Percentiles rank a stretch among this genome's conserved stretches.
These are phyloP conservation scores for Gonocerus acuteangulatus DNA, from an alignment of 2,888 invertebrate species.

Conservation along the genomic window DNA sequence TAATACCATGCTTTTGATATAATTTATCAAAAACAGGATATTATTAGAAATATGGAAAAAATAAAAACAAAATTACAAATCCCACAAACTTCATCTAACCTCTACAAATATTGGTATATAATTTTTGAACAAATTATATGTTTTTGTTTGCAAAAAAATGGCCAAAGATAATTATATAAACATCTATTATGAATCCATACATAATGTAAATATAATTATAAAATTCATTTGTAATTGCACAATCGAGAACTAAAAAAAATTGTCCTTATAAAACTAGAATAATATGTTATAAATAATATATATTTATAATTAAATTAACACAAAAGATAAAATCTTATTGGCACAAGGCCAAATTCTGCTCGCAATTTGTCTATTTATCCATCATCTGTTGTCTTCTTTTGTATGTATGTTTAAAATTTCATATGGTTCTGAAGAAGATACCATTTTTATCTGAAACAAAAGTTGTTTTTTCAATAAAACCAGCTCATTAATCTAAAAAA, in stretches of 20 bases:
- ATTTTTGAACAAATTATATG: not conserved
- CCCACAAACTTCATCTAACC: constrained; percentile 10
- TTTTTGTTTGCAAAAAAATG: too few relatives aligned
- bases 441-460: constrained; percentile 6
- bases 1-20: not conserved
- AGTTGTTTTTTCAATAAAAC: too few relatives aligned
- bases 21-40: too few relatives aligned
- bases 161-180: not conserved
- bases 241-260: constrained; percentile 8
- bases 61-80: constrained; percentile 2
- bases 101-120: constrained; percentile 20
- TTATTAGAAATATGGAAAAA: constrained; percentile 8
- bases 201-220: not conserved
- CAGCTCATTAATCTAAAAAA: too few relatives aligned
- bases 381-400: constrained; percentile 13
- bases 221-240: not conserved
- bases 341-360: constrained; percentile 10
- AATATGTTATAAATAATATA: constrained; percentile 22
- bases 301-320: constrained; percentile 21
- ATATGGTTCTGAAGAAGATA: constrained; percentile 6
- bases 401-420: constrained; percentile 2
- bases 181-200: not conserved
- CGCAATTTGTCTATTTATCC: constrained; percentile 16
- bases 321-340: constrained; percentile 13
- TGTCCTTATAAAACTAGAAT: constrained; percentile 20